These are phyloP conservation scores for Aphelenchoides bicaudatus DNA, from an alignment of 2,888 invertebrate species.

Conservation along the genomic window DNA sequence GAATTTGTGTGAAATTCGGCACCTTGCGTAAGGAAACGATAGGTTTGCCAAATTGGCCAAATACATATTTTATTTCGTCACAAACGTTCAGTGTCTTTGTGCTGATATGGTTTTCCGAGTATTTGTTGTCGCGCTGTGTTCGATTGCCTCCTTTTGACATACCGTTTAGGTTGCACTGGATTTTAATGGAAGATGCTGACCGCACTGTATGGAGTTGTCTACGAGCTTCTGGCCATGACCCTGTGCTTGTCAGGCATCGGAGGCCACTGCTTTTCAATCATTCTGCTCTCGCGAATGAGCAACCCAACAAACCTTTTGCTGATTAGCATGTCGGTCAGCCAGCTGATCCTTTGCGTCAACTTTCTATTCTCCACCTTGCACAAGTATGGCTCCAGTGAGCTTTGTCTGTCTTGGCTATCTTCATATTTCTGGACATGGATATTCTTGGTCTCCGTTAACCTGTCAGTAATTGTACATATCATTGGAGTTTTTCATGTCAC, in stretches of 20 bases:
- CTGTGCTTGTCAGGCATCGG: constrained; percentile 49
- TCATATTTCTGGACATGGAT: constrained; percentile 28
- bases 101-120: no score
- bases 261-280: constrained; percentile 50
- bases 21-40: no score
- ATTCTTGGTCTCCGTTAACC: constrained; percentile 41
- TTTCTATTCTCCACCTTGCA: constrained; percentile 54
- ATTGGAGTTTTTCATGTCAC: no score
- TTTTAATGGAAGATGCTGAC: constrained; percentile 5
- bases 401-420: constrained; percentile 41
- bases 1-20: no score
- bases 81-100: no score
- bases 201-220: constrained; percentile 34
- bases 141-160: no score
- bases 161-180: no score
- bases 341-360: constrained; percentile 20
- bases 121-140: no score
- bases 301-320: constrained; percentile 55
- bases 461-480: constrained; percentile 56
- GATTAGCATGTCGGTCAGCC: constrained; percentile 50
- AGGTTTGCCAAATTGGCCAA: no score
- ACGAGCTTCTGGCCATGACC: constrained; percentile 49
- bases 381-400: constrained; percentile 51
- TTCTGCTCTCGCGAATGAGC: constrained; percentile 34
- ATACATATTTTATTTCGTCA: no score